Evolutionary conservation across 1,140 invertebrate species (phyloP), one percentile per base, ranked within the genome.

Genomic region (Brachionus sp.): DNA sequence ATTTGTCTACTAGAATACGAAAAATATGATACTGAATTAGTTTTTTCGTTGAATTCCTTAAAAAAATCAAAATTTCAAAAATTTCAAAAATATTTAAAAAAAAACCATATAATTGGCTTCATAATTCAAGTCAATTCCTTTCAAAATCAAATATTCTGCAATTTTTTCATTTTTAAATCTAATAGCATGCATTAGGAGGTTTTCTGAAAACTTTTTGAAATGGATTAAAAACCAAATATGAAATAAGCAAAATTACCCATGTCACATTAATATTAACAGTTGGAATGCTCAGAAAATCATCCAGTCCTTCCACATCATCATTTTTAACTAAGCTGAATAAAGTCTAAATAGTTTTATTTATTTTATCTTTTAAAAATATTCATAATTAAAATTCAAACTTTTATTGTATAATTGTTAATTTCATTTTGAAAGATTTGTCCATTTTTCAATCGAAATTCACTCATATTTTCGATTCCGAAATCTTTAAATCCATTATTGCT

Each of bases 141-240:
- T 87, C 82, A 87, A 86, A 39, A 88, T 84, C 0, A 88, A 84
- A 83, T 87, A 88, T 83, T 87, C 86, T 0, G 86, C 87, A 85
- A 87, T 87, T 75, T 85, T 84, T 37, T 77, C 75, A 46, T 87
- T 85, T 25, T 70, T 84, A 19, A 84, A 29, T 77, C 86, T 82
- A 35, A 88, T 86, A 1, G 88, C 87, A n/a, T 84, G 82, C 87
- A 88, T 87, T 23, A 88, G 77, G 64, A 88, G 80, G 80, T 87
- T 88, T 84, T 88, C 87, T n/a, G 85, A 77, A 80, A 84, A 88
- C 87, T 88, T 9, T 16, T 39, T 16, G 1, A 37, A 70, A 39
- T 19, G 6, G n/a, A 33, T 33, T 1, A n/a, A 66, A 66, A 7
- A n/a, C 42, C 19, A 5, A 9, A 83, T 50, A 50, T 29, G 16